Evolutionary conservation across 2,797 vertebrate genomes (phyloP).

Genomic region (Sebastes cheni): DNA sequence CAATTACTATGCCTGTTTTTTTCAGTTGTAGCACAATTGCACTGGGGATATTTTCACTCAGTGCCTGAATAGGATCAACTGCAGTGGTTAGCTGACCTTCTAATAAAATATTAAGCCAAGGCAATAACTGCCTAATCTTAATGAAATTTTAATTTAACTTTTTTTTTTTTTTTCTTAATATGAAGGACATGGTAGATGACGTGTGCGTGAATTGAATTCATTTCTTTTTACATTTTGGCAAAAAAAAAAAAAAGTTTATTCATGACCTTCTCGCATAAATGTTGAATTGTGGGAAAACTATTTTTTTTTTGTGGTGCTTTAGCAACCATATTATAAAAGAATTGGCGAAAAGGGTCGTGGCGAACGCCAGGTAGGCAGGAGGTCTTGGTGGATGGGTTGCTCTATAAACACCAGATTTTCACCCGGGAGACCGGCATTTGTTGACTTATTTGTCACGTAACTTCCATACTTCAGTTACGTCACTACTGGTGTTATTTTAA

Average conservation of each 20-base stretch:
- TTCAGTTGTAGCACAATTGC: slow-evolving; percentile 28
- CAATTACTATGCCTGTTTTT: slow-evolving; percentile 58
- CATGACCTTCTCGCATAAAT: not conserved
- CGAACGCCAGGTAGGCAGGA: no score
- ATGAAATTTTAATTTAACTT: not conserved
- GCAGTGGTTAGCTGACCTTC: slow-evolving; percentile 1
- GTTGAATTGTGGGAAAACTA: not conserved
- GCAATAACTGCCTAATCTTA: not conserved
- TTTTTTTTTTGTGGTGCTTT: not conserved
- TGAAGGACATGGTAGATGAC: not conserved
- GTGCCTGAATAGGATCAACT: not conserved
- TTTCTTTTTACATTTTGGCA: not conserved
- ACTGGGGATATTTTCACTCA: slow-evolving; percentile 37
- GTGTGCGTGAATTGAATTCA: not conserved
- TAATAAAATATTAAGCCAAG: not conserved
- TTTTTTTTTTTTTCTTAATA: not conserved
- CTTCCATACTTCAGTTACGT: no score
- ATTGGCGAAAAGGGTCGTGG: no score
- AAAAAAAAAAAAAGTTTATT: not conserved
- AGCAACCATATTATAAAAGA: not conserved
- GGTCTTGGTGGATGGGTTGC: no score
- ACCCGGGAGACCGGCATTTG: no score
- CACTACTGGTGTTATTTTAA: no score
- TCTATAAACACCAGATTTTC: no score
- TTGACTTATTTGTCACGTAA: no score